Evolutionary conservation across 2,113 vertebrate species (phyloP), one percentile per base, ranked within the genome.

Genomic region (Petromus typicus): DNA sequence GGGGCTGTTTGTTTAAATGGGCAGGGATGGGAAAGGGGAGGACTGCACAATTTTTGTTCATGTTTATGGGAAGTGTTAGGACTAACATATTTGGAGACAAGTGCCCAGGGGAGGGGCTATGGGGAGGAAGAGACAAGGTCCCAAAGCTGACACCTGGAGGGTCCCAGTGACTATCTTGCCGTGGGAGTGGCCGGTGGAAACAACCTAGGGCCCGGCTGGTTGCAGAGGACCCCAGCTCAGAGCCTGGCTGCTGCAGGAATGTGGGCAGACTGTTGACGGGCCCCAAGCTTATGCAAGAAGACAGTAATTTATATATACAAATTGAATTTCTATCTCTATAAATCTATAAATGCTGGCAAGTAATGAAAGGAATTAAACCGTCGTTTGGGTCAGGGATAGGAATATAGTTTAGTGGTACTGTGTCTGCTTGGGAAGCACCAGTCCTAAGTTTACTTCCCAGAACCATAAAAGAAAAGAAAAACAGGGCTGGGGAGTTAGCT

Each of bases 1-100:
- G 59, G 78, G 56, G 17, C 45, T 95, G 45, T 96, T 95, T 95
- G 94, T 87, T 95, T 90, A 86, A 95, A 63, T 37, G 75, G 79
- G 92, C 73, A 86, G 51, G 94, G 56, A 81, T 92, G 82, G 73
- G 73, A 93, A 88, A 45, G 22, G 48, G 66, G 91, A 51, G 66
- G 95, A 87, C 54, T 90, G 30, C 11, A 11, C 37, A 79, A 87
- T 37, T 96, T 92, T 85, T 82, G 59, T 90, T 51, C 20, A 45
- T 94, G 66, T 91, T 86, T 78, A 37, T 79, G 88, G 76, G 71
- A 71, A 81, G 51, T 71, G 32, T 76, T 78, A 43, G 64, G 59
- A 45, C 64, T 61, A 91, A 18, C 25, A 67, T 2, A 3, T 94
- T 67, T 89, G 30, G 63, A 85, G 76, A 91, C 56, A 71, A 63